phyloP scores from a whole-genome alignment of 2,888 invertebrate genomes.

The Torymus auratus region DNA sequence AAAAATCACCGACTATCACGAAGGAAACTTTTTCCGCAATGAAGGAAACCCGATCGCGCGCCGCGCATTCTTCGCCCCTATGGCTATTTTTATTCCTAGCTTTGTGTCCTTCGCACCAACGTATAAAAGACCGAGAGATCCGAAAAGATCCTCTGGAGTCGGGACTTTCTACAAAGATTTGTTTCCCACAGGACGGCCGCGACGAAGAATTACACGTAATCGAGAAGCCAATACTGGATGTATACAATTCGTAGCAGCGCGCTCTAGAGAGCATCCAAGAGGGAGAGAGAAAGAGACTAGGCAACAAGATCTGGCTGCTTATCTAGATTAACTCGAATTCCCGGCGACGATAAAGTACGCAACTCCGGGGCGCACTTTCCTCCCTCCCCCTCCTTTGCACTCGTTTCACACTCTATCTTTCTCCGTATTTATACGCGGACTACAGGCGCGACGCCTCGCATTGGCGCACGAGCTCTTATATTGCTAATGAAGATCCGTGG shows the following conservation, averaged over 20 bases:
- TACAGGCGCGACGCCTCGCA: not conserved
- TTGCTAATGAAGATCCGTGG: constrained; percentile 66
- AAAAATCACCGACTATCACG: no score
- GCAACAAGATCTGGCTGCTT: constrained; percentile 45
- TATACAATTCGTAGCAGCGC: not conserved
- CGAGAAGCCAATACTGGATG: not conserved
- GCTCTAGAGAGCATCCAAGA: not conserved
- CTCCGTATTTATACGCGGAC: not conserved
- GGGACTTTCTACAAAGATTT: no score
- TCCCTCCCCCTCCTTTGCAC: not conserved
- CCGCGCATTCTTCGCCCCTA: no score
- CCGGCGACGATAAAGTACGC: no score
- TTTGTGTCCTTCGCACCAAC: no score
- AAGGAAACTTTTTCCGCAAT: no score
- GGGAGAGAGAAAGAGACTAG: not conserved
- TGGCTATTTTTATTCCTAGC: no score
- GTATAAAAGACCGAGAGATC: no score
- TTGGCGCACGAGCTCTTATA: constrained; percentile 55
- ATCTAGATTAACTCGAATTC: constrained; percentile 42
- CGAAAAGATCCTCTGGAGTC: no score
- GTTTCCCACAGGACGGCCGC: not conserved
- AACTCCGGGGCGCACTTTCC: not conserved
- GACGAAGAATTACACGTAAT: not conserved
- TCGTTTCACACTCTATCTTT: not conserved
- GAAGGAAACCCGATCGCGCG: no score